Evolutionary conservation across 2,113 vertebrate species (phyloP).

Genomic region (Actenoides lindsayi): DNA sequence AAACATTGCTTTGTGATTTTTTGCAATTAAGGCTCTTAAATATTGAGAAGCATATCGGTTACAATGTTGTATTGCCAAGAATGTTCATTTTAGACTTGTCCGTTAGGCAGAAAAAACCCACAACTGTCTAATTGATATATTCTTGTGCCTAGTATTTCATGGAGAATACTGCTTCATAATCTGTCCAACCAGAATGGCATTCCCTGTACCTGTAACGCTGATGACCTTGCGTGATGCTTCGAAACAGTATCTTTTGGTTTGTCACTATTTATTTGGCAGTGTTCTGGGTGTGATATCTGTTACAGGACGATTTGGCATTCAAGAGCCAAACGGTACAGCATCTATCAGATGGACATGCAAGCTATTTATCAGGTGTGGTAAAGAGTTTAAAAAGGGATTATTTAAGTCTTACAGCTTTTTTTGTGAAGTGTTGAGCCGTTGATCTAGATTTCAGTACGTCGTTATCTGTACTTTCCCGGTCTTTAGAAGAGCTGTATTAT

Average conservation of each 20-base stretch:
- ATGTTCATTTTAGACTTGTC: conserved; percentile 68
- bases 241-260: conserved; percentile 42
- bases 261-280: conserved; percentile 73
- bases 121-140: conserved; percentile 66
- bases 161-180: conserved; percentile 63
- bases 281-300: conserved; percentile 32
- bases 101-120: conserved; percentile 59
- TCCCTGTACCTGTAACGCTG: conserved; percentile 62
- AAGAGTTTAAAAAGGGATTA: conserved; percentile 64
- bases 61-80: conserved; percentile 77
- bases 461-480: conserved; percentile 8
- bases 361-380: conserved; percentile 54
- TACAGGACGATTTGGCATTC: conserved; percentile 9
- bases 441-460: conserved; percentile 10
- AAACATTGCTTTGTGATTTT: conserved; percentile 67
- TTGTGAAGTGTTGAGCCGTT: conserved; percentile 31
- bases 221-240: conserved; percentile 66
- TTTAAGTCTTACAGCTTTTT: conserved; percentile 18
- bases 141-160: conserved; percentile 72
- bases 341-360: conserved; percentile 27
- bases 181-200: conserved; percentile 54
- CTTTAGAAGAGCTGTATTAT: conserved; percentile 25
- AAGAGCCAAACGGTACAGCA: conserved; percentile 39
- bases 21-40: conserved; percentile 68
- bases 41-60: conserved; percentile 71